phyloP scores from a whole-genome alignment of 2,888 invertebrate species.

The Nymphalis urticae region DNA sequence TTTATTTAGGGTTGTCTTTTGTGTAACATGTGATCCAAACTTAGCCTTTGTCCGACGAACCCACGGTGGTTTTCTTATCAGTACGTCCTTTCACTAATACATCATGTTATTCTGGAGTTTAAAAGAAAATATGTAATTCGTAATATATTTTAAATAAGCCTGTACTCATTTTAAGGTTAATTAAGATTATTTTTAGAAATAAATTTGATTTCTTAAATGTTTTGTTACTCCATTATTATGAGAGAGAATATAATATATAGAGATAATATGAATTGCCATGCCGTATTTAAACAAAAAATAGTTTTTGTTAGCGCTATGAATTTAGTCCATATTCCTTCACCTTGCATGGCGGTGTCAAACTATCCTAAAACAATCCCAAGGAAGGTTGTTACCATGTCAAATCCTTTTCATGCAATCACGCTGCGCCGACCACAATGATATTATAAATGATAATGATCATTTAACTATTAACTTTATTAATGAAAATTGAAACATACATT shows the following conservation, averaged over 20 bases:
- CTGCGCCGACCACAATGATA: too few relatives aligned
- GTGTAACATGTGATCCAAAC: conserved; percentile 66
- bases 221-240: background rate
- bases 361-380: too few relatives aligned
- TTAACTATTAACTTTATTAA: background rate
- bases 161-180: too few relatives aligned
- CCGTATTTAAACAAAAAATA: too few relatives aligned
- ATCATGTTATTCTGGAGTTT: conserved; percentile 30
- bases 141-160: conserved; percentile 5
- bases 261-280: too few relatives aligned
- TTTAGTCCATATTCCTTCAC: too few relatives aligned
- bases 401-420: too few relatives aligned
- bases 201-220: background rate
- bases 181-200: background rate
- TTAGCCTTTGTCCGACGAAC: conserved; percentile 66
- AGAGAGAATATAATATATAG: background rate
- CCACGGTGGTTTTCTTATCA: conserved; percentile 68
- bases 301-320: too few relatives aligned
- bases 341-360: too few relatives aligned
- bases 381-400: too few relatives aligned
- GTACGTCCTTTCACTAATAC: conserved; percentile 41
- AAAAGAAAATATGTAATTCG: conserved; percentile 10
- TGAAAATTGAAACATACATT: background rate
- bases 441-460: too few relatives aligned
- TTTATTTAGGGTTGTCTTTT: conserved; percentile 66